phyloP scores from a whole-genome alignment of 1,140 invertebrate genomes.

The Anoplophora glabripennis region DNA sequence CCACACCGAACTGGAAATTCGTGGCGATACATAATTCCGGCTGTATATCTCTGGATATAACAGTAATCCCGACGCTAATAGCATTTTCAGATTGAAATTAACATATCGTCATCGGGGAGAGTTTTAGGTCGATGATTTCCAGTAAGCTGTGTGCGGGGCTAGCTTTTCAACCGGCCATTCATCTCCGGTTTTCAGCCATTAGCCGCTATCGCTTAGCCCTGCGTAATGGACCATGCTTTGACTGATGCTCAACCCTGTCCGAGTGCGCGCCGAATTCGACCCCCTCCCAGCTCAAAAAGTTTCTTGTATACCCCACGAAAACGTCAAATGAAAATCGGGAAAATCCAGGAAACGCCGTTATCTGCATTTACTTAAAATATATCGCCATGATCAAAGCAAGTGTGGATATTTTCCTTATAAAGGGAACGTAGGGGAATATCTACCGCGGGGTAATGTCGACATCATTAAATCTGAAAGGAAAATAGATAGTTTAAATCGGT shows the following conservation, averaged over 20 bases:
- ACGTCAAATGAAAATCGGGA: no score
- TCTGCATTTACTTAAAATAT: no score
- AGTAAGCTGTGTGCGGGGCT: constrained; percentile 27
- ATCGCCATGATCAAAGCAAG: no score
- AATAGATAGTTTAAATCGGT: no score
- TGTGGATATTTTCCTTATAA: no score
- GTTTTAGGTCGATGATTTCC: constrained; percentile 33
- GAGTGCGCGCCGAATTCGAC: not conserved
- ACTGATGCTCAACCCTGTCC: constrained; percentile 36
- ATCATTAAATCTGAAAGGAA: no score
- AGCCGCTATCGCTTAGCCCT: constrained; percentile 43
- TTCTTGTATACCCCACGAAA: not conserved
- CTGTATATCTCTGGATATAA: no score
- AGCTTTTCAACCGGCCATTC: constrained; percentile 44
- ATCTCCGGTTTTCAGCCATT: constrained; percentile 45
- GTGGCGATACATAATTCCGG: no score
- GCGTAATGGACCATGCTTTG: constrained; percentile 45
- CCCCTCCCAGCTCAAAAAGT: not conserved
- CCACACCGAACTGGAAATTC: no score
- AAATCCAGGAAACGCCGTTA: no score
- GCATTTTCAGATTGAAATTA: constrained; percentile 30
- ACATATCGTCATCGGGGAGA: constrained; percentile 31
- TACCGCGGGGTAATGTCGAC: no score
- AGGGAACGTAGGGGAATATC: no score
- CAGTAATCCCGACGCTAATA: constrained; percentile 14